phyloP scores from a whole-genome alignment of 2,888 invertebrate genomes.

The Lasioglossum morio region DNA sequence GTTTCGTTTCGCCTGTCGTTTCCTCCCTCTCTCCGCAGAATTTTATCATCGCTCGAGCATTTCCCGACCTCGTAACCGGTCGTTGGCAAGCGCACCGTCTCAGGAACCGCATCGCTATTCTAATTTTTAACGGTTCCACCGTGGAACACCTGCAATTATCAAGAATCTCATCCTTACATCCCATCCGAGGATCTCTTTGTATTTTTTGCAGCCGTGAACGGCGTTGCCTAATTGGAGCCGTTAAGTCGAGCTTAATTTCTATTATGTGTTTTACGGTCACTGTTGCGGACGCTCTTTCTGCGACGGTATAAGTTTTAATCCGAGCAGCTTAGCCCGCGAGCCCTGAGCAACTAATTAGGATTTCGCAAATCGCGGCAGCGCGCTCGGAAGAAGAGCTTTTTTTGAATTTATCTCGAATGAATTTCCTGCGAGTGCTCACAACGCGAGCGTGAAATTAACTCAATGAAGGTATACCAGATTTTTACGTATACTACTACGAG shows the following conservation, averaged over 20 bases:
- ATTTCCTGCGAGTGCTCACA: not conserved
- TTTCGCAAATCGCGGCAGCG: not conserved
- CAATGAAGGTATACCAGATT: not conserved
- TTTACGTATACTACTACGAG: not conserved
- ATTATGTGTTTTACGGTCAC: not conserved
- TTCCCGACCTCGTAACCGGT: conserved; percentile 29
- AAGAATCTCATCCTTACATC: not conserved
- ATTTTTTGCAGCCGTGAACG: not conserved
- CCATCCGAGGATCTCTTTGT: not conserved
- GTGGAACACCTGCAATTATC: conserved; percentile 20
- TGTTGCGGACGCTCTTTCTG: not conserved
- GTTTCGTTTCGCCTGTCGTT: conserved; percentile 80
- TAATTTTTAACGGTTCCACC: conserved; percentile 57
- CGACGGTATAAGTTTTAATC: not conserved
- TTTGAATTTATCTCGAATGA: not conserved
- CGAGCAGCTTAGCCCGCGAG: not conserved
- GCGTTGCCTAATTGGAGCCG: conserved; percentile 12
- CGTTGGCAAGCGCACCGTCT: conserved; percentile 27
- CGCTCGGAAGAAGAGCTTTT: not conserved
- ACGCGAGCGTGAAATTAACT: not conserved
- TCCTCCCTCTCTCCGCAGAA: conserved; percentile 44
- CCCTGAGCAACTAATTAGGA: not conserved
- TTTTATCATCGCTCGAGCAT: conserved; percentile 72
- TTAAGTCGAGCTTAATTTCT: conserved; percentile 16
- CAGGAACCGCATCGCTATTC: conserved; percentile 24